phyloP scores from a whole-genome alignment of 2,113 vertebrate species.

The Pelodiscus sinensis region DNA sequence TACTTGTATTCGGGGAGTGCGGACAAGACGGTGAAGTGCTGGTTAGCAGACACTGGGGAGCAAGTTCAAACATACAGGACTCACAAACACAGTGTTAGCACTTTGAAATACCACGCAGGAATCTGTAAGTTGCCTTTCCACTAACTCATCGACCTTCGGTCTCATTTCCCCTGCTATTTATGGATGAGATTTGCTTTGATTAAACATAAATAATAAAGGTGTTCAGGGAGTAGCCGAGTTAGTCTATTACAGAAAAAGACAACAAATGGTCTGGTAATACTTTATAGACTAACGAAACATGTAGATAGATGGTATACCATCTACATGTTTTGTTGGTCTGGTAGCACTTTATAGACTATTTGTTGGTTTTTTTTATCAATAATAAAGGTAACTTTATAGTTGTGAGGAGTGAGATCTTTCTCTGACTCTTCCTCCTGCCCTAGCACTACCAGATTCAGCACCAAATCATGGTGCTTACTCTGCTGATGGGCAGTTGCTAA shows the following conservation, averaged over 20 bases:
- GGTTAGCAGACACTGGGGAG: slow-evolving; percentile 81
- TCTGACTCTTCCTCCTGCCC: background rate
- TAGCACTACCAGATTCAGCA: background rate
- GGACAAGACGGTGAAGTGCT: slow-evolving; percentile 83
- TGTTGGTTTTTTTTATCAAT: background rate
- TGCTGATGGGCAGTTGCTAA: background rate
- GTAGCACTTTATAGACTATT: too few relatives aligned
- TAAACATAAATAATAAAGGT: background rate
- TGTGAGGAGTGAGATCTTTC: background rate
- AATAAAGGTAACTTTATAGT: background rate
- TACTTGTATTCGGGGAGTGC: slow-evolving; percentile 83
- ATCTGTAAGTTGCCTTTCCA: slow-evolving; percentile 79
- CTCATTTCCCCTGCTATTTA: background rate
- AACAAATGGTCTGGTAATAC: too few relatives aligned
- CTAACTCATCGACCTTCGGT: background rate
- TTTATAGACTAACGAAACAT: too few relatives aligned
- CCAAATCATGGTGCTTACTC: background rate
- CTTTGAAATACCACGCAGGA: slow-evolving; percentile 82
- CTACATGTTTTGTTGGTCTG: too few relatives aligned
- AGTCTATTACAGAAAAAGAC: too few relatives aligned
- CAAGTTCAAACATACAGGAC: slow-evolving; percentile 77
- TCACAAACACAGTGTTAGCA: slow-evolving; percentile 84
- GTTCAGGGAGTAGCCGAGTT: too few relatives aligned
- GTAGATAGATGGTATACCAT: too few relatives aligned
- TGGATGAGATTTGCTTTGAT: background rate